Conservation (phyloP, 2,113 vertebrate species). For the Andinoacara biseriatus region DNA sequence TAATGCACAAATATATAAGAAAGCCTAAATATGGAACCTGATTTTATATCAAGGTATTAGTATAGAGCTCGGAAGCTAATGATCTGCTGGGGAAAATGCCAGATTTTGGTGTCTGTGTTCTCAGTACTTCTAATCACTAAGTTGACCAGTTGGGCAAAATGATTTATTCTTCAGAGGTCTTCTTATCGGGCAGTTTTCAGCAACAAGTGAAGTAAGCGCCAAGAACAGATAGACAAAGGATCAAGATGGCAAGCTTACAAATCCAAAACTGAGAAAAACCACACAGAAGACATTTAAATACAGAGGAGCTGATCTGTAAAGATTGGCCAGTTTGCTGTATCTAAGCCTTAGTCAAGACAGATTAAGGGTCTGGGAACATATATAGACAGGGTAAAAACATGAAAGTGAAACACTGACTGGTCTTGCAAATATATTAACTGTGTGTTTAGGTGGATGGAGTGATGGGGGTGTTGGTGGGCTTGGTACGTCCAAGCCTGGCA, state of each 20-base stretch:
- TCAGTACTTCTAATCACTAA: slow-evolving; percentile 2
- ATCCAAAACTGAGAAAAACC: slow-evolving; percentile 25
- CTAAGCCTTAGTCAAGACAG: slow-evolving; percentile 22
- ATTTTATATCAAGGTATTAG: not conserved
- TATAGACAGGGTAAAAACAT: not conserved
- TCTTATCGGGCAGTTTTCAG: slow-evolving; percentile 34
- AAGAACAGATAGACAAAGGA: slow-evolving; percentile 53
- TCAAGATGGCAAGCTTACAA: slow-evolving; percentile 34
- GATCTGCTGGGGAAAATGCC: not conserved
- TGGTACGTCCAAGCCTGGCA: slow-evolving; percentile 63
- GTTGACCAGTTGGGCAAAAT: slow-evolving; percentile 45
- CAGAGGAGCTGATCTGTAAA: slow-evolving; percentile 20
- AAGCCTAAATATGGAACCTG: not conserved
- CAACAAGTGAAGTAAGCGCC: slow-evolving; percentile 43
- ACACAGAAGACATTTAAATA: slow-evolving; percentile 14
- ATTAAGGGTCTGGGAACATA: slow-evolving; percentile 37
- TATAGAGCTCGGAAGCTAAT: not conserved
- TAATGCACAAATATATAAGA: not conserved
- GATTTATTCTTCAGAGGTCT: slow-evolving; percentile 36
- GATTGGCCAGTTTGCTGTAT: slow-evolving; percentile 3
- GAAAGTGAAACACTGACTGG: not conserved
- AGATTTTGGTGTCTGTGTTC: not conserved
- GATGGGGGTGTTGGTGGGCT: slow-evolving; percentile 11
- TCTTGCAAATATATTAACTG: slow-evolving; percentile 42
- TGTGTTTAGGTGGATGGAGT: slow-evolving; percentile 37